These are phyloP conservation scores for Chaunax sp. DNA, from an alignment of 2,797 vertebrate species.

Conservation along the genomic window DNA sequence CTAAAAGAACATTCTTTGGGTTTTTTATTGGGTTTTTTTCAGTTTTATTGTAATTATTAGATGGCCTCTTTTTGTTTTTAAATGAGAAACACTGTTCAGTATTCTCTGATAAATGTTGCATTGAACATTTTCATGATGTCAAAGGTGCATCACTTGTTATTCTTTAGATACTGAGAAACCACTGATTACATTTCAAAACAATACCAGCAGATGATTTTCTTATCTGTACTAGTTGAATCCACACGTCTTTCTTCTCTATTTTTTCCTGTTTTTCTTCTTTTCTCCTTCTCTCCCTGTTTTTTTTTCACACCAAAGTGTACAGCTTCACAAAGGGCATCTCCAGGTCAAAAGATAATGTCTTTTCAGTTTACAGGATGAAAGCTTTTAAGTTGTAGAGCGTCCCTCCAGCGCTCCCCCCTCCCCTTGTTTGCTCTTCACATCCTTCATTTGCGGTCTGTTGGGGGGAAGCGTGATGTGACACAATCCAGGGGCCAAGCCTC, in stretches of 20 bases:
- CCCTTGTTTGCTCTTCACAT: constrained; percentile 80
- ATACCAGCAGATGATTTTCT: constrained; percentile 47
- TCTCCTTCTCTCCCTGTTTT: constrained; percentile 26
- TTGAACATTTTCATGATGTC: constrained; percentile 52
- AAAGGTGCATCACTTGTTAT: constrained; percentile 61
- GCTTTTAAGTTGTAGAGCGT: constrained; percentile 86
- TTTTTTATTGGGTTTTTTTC: constrained; percentile 37
- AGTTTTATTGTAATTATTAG: constrained; percentile 36
- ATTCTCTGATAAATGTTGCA: constrained; percentile 27
- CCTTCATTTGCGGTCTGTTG: constrained; percentile 76
- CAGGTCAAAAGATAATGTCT: constrained; percentile 94
- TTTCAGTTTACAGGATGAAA: constrained; percentile 91
- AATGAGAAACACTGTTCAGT: constrained; percentile 32
- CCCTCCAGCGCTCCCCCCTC: constrained; percentile 42
- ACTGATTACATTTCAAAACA: constrained; percentile 47
- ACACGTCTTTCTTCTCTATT: constrained; percentile 29
- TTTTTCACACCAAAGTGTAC: constrained; percentile 74
- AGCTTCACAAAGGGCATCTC: constrained; percentile 86
- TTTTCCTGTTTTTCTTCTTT: constrained; percentile 10
- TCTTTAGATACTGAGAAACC: constrained; percentile 46
- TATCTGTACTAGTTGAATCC: constrained; percentile 52
- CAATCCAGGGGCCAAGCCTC: constrained; percentile 87
- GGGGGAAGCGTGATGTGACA: constrained; percentile 82
- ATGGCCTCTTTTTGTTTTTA: constrained; percentile 41
- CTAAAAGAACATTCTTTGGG: constrained; percentile 18